A percentile compares a stretch with the other conserved stretches of the same genome.
Conservation (phyloP, 1,140 invertebrate species). For the Brachionus plicatilis region DNA sequence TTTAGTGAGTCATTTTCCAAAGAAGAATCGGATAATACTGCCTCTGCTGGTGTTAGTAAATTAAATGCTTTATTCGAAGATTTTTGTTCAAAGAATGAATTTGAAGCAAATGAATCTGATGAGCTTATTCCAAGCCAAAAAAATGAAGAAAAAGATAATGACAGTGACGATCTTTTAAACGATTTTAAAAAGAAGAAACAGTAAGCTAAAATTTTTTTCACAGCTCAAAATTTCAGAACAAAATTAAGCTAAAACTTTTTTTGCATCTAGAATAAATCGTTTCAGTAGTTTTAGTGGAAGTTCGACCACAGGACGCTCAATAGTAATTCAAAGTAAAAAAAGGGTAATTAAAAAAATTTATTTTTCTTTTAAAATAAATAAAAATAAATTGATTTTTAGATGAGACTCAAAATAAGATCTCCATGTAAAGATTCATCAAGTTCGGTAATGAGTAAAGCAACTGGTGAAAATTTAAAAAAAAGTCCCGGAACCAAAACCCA, state of each 20-base stretch:
- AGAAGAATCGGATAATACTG: background rate
- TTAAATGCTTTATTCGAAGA: conserved; percentile 12
- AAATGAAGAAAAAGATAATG: conserved; percentile 15
- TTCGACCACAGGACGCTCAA: background rate
- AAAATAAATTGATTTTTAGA: background rate
- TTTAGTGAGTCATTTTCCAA: background rate
- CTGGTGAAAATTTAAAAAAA: background rate
- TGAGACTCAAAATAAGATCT: conserved; percentile 32
- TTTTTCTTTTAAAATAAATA: background rate
- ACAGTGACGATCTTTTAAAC: conserved; percentile 2
- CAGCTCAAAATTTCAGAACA: background rate
- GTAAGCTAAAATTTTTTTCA: background rate
- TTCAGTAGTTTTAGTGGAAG: conserved; percentile 2
- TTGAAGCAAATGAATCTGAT: background rate
- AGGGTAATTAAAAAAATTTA: background rate
- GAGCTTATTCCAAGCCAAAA: background rate
- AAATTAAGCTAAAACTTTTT: too few species aligned
- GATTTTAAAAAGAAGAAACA: conserved; percentile 23
- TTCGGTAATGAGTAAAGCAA: background rate
- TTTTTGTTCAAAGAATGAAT: background rate
- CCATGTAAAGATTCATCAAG: conserved; percentile 11
- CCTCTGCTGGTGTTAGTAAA: background rate
- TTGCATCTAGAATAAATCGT: background rate
- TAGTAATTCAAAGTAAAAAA: conserved; percentile 33
- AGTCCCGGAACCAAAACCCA: background rate